Base-by-base conservation (phyloP, 2,888 invertebrate species). In the Periphyllus acericola region DNA sequence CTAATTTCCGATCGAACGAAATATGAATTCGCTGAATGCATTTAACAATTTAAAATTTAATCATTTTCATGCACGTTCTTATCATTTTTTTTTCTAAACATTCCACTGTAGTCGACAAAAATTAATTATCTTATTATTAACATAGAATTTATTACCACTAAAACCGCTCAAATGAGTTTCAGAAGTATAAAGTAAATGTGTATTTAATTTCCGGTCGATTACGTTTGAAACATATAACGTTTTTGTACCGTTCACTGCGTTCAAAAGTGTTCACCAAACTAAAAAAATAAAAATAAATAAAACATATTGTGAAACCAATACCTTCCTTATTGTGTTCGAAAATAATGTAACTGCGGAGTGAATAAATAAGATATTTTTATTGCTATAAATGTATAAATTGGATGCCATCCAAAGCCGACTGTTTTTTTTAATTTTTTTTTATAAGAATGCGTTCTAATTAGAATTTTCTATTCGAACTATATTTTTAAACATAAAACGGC, bases 351-450 rank as follows among this genome's bases (percentile, higher is more conserved):
- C 46, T 52, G 25, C 46, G 21, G 1, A 5, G 74, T 32, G 17
- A 74, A 83, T 74, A 55, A 60, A 68, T 83, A 72, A 32, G 52
- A 74, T 83, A 74, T 83, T 83, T 83, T 83, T 74, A 55, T 83
- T 74, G 4, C n/a, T 83, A 74, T 74, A 74, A 83, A 83, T 21
- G 74, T 55, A 83, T 21, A 74, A 36, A 74, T 74, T 83, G 55
- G 83, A 83, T 29, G 5, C 55, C 34, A 4, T 74, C 83, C 83
- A 83, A 83, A 0, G 9, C 29, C 34, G 9, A 83, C 71, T 11
- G 60, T 74, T 74, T 55, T 36, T 82, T 72, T 72, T 55, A 74
- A 74, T 60, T 74, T 74, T 55, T 36, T 82, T 72, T 72, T 55
- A 74, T 55, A 83, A 82, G 6, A 82, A 52, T 4, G 17, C 14